Evolutionary conservation across 2,113 vertebrate species (phyloP), one percentile per base, ranked within the genome.

Genomic region (Heterotis niloticus): DNA sequence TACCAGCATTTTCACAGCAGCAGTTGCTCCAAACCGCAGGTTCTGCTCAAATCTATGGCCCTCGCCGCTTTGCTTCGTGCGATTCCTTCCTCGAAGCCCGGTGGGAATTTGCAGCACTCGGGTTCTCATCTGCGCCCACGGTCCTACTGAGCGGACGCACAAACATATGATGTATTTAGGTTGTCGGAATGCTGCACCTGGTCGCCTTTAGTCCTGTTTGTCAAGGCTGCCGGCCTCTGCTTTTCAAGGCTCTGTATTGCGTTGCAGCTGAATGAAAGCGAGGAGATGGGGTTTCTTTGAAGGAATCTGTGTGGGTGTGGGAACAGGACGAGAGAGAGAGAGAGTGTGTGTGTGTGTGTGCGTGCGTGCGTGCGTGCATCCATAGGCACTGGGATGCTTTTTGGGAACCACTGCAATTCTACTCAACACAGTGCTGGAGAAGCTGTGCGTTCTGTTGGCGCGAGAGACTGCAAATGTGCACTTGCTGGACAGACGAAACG

Each of bases 301-400:
- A 86, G 87, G 88, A 88, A 89, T 86, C 84, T 89, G 88, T 83
- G 88, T 90, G 89, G 87, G 86, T 85, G 88, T 89, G 86, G 84
- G 87, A 88, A 85, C 80, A 82, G 72, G 56, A 82, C 34, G 34
- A 4, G 34, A 4, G 34, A 4, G 34, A 4, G 34, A 4, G 34
- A 4, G 34, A 4, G 34, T 44, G 34, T 44, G 34, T 44, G 34
- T 44, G 34, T 44, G 34, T 44, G 34, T 7, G 34, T 7, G 34
- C 34, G 7, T n/a, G 44, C 70, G 10, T 54, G 52, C 1, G n/a
- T n/a, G 13, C 20, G 44, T 54, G 14, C n/a, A n/a, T 24, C n/a
- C 69, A 24, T 23, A 16, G 13, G 52, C 16, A 13, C 9, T 14
- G 34, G 34, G 34, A 44, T 44, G 34, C 7, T 44, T n/a, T n/a